Base-by-base conservation (phyloP, 1,140 invertebrate genomes). In the Apis dorsata region DNA sequence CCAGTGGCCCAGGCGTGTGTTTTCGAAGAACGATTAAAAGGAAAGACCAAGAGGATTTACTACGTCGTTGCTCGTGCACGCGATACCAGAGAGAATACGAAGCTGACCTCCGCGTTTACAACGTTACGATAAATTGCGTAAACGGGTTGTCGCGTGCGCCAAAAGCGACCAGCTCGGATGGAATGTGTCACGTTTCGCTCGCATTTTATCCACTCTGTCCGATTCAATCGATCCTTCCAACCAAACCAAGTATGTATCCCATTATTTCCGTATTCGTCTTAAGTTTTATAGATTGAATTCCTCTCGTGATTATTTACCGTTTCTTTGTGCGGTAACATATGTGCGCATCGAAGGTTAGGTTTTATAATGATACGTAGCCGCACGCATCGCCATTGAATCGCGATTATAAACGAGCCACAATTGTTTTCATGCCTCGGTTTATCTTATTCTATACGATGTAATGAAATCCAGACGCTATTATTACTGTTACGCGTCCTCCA, bases 101-200 rank as follows among this genome's bases (percentile, higher is more conserved):
- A n/a, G 28, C 17, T 51, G n/a, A 49, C 57, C 28, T 28, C 28
- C 75, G 55, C 15, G 65, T 57, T 44, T 28, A 19, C 19, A 51
- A 28, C 34, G 55, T 71, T 51, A 79, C 55, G 55, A 79, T 70
- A 59, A 79, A 79, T 79, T 62, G 66, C 44, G 77, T 59, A 24
- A 69, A 79, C 55, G 72, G n/a, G 34, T 34, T 3, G 34, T 74
- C 72, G 72, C 72, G 72, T 74, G 72, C 72, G 57, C 72, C 72
- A n/a, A 60, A 34, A 74, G 57, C 34, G 57, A n/a, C 8, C 55
- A 10, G n/a, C 8, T n/a, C 24, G 28, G 34, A 13, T 13, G 28
- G 15, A 60, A 59, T 24, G 2, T n/a, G 66, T 69, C 66, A 7
- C 44, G 34, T 68, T 68, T 28, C 34, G 2, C 8, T 72, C 28